These are phyloP conservation scores for Nothoprocta pentlandii DNA, from an alignment of 2,113 vertebrate genomes.

Conservation along the genomic window DNA sequence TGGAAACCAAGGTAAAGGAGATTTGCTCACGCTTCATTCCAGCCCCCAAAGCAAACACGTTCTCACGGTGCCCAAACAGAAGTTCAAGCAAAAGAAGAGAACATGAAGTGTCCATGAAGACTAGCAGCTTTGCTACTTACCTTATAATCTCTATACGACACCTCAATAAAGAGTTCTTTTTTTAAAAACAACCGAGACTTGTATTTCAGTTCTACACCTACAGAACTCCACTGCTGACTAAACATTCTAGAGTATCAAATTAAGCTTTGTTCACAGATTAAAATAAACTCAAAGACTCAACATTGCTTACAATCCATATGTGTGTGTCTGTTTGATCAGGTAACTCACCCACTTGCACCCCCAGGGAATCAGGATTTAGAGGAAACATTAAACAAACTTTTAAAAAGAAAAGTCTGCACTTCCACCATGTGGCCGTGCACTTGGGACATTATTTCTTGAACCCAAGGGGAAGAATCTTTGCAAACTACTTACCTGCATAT, in stretches of 20 bases:
- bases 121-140: rapidly evolving
- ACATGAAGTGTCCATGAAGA: not conserved
- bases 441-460: not conserved
- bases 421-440: not conserved
- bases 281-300: not conserved
- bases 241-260: not conserved
- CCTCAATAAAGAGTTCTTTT: not conserved
- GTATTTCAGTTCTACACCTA: not conserved
- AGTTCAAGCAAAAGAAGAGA: not conserved
- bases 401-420: not conserved
- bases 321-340: too few species aligned
- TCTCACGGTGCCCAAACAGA: not conserved
- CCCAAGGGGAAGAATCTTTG: not conserved
- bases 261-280: not conserved
- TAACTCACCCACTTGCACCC: not conserved
- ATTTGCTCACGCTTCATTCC: not conserved
- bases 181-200: rapidly evolving
- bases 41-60: not conserved
- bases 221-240: not conserved
- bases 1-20: not conserved
- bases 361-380: not conserved
- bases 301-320: not conserved
- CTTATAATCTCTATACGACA: not conserved
- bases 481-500: not conserved
- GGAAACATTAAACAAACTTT: not conserved